Conservation (phyloP, 2,797 vertebrate species). For the Gallirallus australis region DNA sequence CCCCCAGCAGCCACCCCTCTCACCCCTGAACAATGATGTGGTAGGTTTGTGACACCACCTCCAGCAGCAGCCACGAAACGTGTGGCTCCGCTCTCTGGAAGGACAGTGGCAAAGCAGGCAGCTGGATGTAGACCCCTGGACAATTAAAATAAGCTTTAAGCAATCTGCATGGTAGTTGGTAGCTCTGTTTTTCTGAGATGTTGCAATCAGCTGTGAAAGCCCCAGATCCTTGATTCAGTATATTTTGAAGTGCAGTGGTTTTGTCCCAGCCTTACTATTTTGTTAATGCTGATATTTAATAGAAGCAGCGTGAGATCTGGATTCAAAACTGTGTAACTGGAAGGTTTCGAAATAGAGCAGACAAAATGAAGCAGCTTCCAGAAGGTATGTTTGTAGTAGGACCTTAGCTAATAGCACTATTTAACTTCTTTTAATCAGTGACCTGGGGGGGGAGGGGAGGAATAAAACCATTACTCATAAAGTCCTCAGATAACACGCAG, state of each 20-base stretch:
- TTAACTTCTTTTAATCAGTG: conserved; percentile 64
- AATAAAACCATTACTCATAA: conserved; percentile 36
- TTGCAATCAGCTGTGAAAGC: background rate
- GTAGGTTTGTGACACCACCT: background rate
- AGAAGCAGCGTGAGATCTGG: background rate
- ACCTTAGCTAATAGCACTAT: conserved; percentile 4
- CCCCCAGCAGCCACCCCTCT: no score
- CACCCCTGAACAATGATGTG: accelerated
- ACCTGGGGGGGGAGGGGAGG: background rate
- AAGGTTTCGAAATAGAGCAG: background rate
- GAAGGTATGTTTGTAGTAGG: conserved; percentile 33
- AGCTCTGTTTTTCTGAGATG: background rate
- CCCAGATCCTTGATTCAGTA: background rate
- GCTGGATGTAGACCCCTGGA: background rate
- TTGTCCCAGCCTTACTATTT: background rate
- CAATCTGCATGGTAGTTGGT: accelerated
- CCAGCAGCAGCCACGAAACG: accelerated
- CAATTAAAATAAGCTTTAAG: background rate
- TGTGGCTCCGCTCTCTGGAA: background rate
- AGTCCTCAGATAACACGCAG: conserved; percentile 14
- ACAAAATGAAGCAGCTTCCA: background rate
- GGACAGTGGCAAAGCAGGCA: background rate
- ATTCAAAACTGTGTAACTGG: background rate
- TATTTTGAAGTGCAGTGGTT: background rate
- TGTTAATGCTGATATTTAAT: background rate